Percentiles rank a stretch among this genome's conserved stretches.
phyloP scores from a whole-genome alignment of 2,113 vertebrate genomes.

The Trematocara nigrifrons region DNA sequence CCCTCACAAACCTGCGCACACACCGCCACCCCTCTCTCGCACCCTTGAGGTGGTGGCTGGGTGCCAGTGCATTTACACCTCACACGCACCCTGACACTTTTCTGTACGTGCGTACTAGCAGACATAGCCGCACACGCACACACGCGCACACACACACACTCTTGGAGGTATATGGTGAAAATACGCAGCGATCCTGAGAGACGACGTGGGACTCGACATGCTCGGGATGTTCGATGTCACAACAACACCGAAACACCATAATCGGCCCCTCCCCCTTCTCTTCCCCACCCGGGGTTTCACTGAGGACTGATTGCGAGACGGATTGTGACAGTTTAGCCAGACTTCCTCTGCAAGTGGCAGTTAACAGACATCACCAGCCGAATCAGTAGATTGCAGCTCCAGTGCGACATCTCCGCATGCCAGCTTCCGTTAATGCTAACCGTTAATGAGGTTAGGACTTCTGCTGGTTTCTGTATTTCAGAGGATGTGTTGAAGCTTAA shows the following conservation, averaged over 20 bases:
- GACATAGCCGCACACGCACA: not conserved
- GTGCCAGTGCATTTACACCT: constrained; percentile 73
- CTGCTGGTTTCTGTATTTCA: not conserved
- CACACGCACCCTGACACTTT: constrained; percentile 24
- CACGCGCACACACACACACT: not conserved
- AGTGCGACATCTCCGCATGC: not conserved
- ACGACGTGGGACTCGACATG: constrained; percentile 41
- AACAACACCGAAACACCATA: constrained; percentile 24
- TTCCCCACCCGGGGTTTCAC: not conserved
- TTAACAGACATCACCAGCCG: constrained; percentile 53
- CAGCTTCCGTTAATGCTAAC: constrained; percentile 1
- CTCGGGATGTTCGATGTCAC: constrained; percentile 29
- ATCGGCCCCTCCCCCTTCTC: not conserved
- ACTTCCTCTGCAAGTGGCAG: constrained; percentile 58
- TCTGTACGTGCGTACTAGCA: not conserved
- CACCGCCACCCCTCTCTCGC: constrained; percentile 35
- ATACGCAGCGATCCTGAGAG: constrained; percentile 62
- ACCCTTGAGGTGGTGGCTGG: constrained; percentile 51
- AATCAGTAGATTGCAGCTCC: constrained; percentile 30
- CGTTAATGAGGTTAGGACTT: not conserved
- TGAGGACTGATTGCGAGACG: constrained; percentile 18
- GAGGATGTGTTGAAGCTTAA: not conserved
- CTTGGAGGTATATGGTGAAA: constrained; percentile 35
- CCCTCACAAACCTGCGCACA: constrained; percentile 32
- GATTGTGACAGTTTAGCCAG: constrained; percentile 58